Base-by-base conservation (phyloP, 2,113 vertebrate genomes). In the Burhinus bistriatus region DNA sequence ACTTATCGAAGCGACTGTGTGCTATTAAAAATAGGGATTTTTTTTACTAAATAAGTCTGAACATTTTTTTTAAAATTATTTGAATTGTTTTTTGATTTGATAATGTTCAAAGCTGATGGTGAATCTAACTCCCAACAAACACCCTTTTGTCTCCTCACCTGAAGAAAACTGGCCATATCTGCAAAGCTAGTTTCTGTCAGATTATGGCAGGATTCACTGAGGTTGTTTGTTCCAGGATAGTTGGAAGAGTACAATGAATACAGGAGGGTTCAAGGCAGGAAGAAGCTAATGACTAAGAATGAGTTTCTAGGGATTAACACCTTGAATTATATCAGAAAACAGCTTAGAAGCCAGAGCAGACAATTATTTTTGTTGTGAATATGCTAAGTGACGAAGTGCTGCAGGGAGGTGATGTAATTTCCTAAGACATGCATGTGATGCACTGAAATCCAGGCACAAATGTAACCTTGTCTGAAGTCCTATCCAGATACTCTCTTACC, bases 401-500 rank as follows among this genome's bases (percentile, higher is more conserved):
- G 57, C 11, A 49, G 86, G 34, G 40, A 80, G 21, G 9, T 66
- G 27, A 2, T 79, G 36, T 59, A 9, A 36, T 40, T 71, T 66
- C 79, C n/a, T 12, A 30, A 4, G 19, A 15, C 18, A 2, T 2
- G 14, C n/a, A 15, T 2, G 0, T 15, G 34, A 58, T 15, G 27
- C 0, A 0, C 57, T 57, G 45, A 66, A 83, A 80, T 40, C 30
- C 61, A 34, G 27, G 15, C 18, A 14, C 9, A 30, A 88, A 19
- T 2, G 2, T 14, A 22, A 65, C 16, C 21, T 61, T 30, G 14
- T 16, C n/a, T 61, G 19, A 62, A 73, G 14, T 16, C 65, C n/a
- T 55, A 0, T 5, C 19, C 25, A 36, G 9, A 2, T 9, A 11
- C 75, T 57, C 42, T 54, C 29, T 47, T 30, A 21, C 20, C 22